These are phyloP conservation scores for Pachycephus smyrnensis DNA, from an alignment of 2,888 invertebrate species.

Conservation along the genomic window DNA sequence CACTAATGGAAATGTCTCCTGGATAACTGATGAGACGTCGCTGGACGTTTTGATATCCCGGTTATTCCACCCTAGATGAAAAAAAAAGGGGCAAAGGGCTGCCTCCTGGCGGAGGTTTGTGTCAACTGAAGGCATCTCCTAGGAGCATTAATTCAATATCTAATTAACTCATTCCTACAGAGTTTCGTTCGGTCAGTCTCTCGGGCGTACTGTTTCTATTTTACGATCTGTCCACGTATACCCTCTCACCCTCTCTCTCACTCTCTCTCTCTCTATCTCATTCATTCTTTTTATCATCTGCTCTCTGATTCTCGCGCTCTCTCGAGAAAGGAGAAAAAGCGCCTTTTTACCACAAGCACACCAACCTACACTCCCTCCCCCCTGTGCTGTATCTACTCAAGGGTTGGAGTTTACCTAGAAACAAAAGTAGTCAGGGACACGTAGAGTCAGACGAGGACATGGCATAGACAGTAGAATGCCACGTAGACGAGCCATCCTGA, in stretches of 20 bases:
- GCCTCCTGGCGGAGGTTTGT: background rate
- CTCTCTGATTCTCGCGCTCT: slow-evolving; percentile 26
- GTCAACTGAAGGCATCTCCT: slow-evolving; percentile 21
- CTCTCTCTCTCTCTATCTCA: too few species aligned
- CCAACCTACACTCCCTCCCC: slow-evolving; percentile 24
- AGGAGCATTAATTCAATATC: slow-evolving; percentile 50
- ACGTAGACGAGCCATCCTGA: slow-evolving; percentile 36
- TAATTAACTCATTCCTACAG: slow-evolving; percentile 40
- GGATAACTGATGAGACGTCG: background rate
- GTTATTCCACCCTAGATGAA: background rate
- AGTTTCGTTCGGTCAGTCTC: slow-evolving; percentile 19
- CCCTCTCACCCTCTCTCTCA: background rate
- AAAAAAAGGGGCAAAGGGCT: background rate
- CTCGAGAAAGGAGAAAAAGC: slow-evolving; percentile 53
- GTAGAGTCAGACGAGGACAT: background rate
- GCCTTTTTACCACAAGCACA: slow-evolving; percentile 21
- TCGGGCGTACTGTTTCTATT: slow-evolving; percentile 41
- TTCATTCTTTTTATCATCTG: background rate
- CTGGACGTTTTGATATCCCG: background rate
- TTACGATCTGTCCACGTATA: slow-evolving; percentile 39
- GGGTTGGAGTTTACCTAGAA: background rate
- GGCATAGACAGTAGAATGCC: background rate
- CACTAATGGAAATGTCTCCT: background rate
- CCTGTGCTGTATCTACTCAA: background rate
- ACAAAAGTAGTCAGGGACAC: background rate